Evolutionary conservation across 2,797 vertebrate species (phyloP), one percentile per base, ranked within the genome.

Genomic region (Pempheris klunzingeri): DNA sequence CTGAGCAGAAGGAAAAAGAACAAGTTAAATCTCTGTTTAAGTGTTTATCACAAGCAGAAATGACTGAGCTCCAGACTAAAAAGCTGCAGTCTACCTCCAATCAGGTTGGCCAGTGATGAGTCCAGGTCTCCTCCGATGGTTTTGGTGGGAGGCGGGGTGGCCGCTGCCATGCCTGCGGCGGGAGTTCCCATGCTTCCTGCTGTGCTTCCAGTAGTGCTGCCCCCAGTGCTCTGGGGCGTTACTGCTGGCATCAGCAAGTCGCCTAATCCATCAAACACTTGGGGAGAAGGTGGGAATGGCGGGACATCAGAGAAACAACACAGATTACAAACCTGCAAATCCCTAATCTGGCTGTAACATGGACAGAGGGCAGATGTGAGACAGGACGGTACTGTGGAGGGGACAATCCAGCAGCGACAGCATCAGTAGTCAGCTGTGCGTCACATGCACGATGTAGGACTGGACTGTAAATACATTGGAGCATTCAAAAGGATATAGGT

Each of bases 231-330:
- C 81, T 98, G 91, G 65, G 98, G 97, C 30, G 96, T 97, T 93
- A 98, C 91, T 4, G 97, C 96, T 30, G 98, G 98, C 96, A 99
- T 98, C 86, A 99, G 96, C 93, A 99, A 95, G 88, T 98, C 98
- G 71, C 96, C 98, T 98, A 99, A 95, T 88, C 97, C 98, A 88
- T 94, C 98, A 91, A 99, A 98, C 93, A 98, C 98, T 99, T 85
- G 10, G 24, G 62, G 24, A 77, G 58, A 75, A 58, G 63, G 61
- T 52, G 36, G 72, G 41, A 76, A 74, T 50, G 43, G 28, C 5
- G 3, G 50, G 32, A 76, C 76, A 77, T 68, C 69, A 91, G 72
- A 88, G 44, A 85, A 55, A 76, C 65, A 83, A 67, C 50, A 71
- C 11, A 20, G 74, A 90, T 86, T 84, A 89, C 77, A 80, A 76